Conservation (phyloP, 2,113 vertebrate species). For the Pseudois nayaur region DNA sequence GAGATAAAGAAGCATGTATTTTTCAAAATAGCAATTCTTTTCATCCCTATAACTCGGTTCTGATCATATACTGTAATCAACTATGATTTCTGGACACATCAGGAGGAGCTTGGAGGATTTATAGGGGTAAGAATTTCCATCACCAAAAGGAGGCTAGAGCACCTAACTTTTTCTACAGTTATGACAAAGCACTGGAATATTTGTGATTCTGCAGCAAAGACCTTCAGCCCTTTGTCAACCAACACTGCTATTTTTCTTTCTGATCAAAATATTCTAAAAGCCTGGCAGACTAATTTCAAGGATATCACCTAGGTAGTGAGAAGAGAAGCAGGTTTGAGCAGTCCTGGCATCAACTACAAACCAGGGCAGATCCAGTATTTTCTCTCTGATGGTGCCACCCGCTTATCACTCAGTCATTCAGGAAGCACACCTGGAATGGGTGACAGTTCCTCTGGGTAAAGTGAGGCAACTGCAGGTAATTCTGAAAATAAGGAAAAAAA, state of each 20-base stretch:
- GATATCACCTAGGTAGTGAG: conserved; percentile 35
- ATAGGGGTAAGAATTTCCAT: not conserved
- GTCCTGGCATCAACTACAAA: not conserved
- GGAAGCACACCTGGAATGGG: conserved; percentile 2
- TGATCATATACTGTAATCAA: not conserved
- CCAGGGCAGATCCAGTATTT: not conserved
- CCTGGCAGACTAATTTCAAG: conserved; percentile 1
- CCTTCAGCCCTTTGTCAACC: conserved; percentile 34
- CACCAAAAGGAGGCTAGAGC: conserved; percentile 36
- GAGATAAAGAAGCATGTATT: conserved; percentile 31
- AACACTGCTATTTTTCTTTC: not conserved
- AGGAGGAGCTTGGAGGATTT: not conserved
- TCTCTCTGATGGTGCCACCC: not conserved
- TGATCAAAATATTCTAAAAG: conserved; percentile 7
- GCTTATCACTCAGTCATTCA: not conserved
- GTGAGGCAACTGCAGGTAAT: conserved; percentile 56
- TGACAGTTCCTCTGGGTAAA: conserved; percentile 19
- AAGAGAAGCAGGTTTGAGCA: conserved; percentile 14
- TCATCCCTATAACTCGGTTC: not conserved
- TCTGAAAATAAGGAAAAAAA: conserved; percentile 60
- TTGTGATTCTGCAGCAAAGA: conserved; percentile 38
- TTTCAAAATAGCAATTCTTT: conserved; percentile 41
- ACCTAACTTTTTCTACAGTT: conserved; percentile 1
- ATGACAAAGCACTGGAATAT: conserved; percentile 28
- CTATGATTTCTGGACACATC: not conserved